Base-by-base conservation (phyloP, 2,797 vertebrate genomes). In the Eupleurogrammus muticus region DNA sequence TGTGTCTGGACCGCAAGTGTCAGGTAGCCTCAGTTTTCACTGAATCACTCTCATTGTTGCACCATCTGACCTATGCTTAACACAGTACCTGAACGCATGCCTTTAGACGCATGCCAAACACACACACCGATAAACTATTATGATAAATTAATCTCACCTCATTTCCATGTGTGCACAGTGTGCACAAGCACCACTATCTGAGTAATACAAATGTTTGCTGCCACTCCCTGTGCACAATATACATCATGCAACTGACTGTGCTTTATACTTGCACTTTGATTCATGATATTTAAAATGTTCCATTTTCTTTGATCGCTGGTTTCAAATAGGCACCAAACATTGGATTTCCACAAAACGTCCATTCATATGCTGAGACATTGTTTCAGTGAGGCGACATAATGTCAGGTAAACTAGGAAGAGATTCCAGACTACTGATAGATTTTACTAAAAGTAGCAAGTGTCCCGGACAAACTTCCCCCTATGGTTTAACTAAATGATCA, bases 401-500 rank as follows among this genome's bases (percentile, higher is more conserved):
- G 65, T 59, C 53, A 12, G 2, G 1, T 49, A 23, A 70, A 73
- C 21, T 21, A 74, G 48, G 34, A 12, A 28, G 23, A 54, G 75
- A 73, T 34, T 77, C 34, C 44, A 63, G 62, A 78, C 49, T 64
- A 77, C 72, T 65, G 79, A 81, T 46, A 58, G 58, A 51, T 6
- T 44, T 59, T 68, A 73, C 56, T 66, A 55, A 77, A 86, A 68
- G 66, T 64, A 67, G 36, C 53, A 71, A 60, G n/a, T 54, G 64
- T 80, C 49, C 34, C 47, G 69, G 19, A 55, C 60, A 69, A 86
- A 82, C 73, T 54, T 79, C 32, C 46, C 67, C 66, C 78, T 75
- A n/a, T 70, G 58, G 65, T 88, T 82, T 87, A 82, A 73, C 80
- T 67, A 84, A 84, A 85, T 86, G 70, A 92, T 90, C 92, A 90